Base-by-base conservation (phyloP, 2,113 vertebrate species). In the Cyanoliseus patagonus region DNA sequence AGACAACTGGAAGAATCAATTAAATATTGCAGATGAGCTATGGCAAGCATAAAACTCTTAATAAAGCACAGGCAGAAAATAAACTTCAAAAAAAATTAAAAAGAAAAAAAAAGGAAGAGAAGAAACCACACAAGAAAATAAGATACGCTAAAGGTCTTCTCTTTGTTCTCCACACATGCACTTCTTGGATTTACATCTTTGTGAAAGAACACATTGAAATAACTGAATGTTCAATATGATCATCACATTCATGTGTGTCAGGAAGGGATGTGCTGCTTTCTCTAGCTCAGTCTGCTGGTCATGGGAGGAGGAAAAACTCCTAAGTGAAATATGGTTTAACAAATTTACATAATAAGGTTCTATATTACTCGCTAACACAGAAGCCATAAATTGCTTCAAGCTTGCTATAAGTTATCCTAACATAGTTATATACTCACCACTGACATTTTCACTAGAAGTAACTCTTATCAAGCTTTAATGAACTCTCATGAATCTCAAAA, bases 11-110 rank as follows among this genome's bases (percentile, higher is more conserved):
- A 92, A 93, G 70, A 94, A 92, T 96, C 78, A 92, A 66, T 97
- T 95, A 97, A 97, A 95, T 81, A 96, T 92, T 90, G 95, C 92
- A 94, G 88, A 95, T 63, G 78, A 51, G 11, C 82, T 95, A 90
- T 55, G 74, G 74, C 84, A 96, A 96, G 72, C 73, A 90, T 91
- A 92, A 97, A 87, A 84, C 68, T 69, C 94, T 63, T 90, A 90
- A 91, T 89, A 69, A 91, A 95, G 78, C 3, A 0, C 62, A 52
- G 30, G 28, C 35, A 4, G 78, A 57, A 91, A 82, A 31, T 24
- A 24, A 62, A 67, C 30, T 17, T 5, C n/a, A 25, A 2, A 10
- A 41, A 33, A 17, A 66, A 13, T 18, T 17, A 19, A 30, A 84
- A 83, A 74, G 1, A 49, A 74, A 55, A 19, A 7, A 33, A 23